phyloP scores from a whole-genome alignment of 2,888 invertebrate species.

The Andrena minutula region DNA sequence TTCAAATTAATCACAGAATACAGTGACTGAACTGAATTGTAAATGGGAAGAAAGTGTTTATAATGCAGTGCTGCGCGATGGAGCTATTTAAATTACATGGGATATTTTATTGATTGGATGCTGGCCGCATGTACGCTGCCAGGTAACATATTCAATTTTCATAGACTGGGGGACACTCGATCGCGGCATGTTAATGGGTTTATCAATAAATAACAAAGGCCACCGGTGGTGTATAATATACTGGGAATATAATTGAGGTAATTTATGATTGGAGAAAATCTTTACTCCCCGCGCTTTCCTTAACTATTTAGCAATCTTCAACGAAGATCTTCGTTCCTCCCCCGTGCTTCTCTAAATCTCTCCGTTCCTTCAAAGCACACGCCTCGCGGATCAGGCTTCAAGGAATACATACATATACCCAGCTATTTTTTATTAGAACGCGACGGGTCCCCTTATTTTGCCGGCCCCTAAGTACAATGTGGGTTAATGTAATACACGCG shows the following conservation, averaged over 20 bases:
- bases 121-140: neutral
- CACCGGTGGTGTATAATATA: neutral
- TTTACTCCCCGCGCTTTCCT: neutral
- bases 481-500: neutral
- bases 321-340: no score
- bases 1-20: neutral
- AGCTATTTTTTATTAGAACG: neutral
- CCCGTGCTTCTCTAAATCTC: neutral
- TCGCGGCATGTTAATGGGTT: conserved; percentile 16
- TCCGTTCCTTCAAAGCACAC: neutral
- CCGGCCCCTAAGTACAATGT: neutral
- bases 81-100: conserved; percentile 15
- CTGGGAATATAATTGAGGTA: neutral
- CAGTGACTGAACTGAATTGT: neutral
- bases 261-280: neutral
- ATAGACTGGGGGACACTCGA: conserved; percentile 3
- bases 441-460: neutral
- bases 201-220: conserved; percentile 1
- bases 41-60: neutral
- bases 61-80: neutral
- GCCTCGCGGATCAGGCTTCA: neutral
- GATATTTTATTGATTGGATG: conserved; percentile 23
- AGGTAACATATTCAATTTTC: conserved; percentile 13
- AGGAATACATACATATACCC: neutral
- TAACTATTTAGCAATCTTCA: no score